A percentile compares a stretch with the other conserved stretches of the same genome.
Conservation (phyloP, 2,888 invertebrate species). For the Euzophera pinguis region DNA sequence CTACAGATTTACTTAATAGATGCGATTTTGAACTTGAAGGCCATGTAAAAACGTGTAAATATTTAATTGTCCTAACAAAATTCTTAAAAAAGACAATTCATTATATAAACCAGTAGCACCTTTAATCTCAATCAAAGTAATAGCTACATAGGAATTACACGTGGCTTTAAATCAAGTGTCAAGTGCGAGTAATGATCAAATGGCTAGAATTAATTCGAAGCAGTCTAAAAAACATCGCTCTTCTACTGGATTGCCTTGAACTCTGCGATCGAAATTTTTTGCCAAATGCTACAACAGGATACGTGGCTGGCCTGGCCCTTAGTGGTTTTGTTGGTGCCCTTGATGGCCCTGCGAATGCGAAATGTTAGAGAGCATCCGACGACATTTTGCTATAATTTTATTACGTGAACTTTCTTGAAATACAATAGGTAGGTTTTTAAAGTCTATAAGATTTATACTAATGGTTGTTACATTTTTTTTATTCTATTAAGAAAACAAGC, state of each 20-base stretch:
- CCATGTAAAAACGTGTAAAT: too few relatives aligned
- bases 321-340: conserved; percentile 59
- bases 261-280: conserved; percentile 73
- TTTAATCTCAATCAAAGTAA: not conserved
- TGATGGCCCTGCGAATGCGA: conserved; percentile 49
- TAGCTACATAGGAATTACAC: not conserved
- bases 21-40: too few relatives aligned
- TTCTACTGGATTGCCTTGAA: conserved; percentile 68
- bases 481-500: too few relatives aligned
- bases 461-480: too few relatives aligned
- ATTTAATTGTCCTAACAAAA: too few relatives aligned
- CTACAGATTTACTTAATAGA: too few relatives aligned
- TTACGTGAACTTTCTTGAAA: too few relatives aligned
- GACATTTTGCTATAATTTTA: too few relatives aligned
- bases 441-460: too few relatives aligned
- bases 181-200: conserved; percentile 21
- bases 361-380: conserved; percentile 21
- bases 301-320: conserved; percentile 55
- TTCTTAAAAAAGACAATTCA: too few relatives aligned
- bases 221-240: conserved; percentile 21
- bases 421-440: too few relatives aligned
- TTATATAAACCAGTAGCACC: too few relatives aligned
- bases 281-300: conserved; percentile 67
- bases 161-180: conserved; percentile 10
- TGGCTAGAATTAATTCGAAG: conserved; percentile 21